Conservation (phyloP, 2,797 vertebrate genomes). For the Sphenopsis melanotis region DNA sequence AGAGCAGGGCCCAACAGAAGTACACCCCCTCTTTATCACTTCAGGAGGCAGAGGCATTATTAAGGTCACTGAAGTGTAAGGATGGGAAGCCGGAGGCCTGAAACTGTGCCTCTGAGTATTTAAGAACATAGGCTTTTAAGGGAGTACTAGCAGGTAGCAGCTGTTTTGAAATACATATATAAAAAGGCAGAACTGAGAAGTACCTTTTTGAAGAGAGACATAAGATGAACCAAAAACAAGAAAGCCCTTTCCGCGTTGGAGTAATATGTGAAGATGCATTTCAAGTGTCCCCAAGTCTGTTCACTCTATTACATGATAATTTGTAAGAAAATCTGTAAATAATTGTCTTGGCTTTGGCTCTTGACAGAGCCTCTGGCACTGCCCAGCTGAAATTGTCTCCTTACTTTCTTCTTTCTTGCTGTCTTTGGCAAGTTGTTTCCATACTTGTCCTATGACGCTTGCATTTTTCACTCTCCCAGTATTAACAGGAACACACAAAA, state of each 20-base stretch:
- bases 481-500: constrained; percentile 31
- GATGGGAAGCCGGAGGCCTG: constrained; percentile 20
- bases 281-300: background rate
- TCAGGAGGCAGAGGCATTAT: constrained; percentile 49
- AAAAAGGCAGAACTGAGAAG: background rate
- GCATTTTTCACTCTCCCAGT: background rate
- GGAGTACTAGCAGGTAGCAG: background rate
- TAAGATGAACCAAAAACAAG: background rate
- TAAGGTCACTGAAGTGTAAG: constrained; percentile 50
- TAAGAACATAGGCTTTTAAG: background rate
- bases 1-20: constrained; percentile 6
- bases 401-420: background rate
- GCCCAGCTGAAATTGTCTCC: background rate
- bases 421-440: background rate
- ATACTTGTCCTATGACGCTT: background rate
- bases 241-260: background rate
- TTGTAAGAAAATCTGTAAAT: background rate
- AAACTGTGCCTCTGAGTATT: constrained; percentile 17
- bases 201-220: background rate
- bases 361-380: background rate
- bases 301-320: background rate
- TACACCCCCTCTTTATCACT: constrained; percentile 40
- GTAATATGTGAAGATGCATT: background rate
- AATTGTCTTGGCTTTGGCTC: background rate
- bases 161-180: background rate